A percentile compares a stretch with the other conserved stretches of the same genome.
Conservation (phyloP, 2,888 invertebrate genomes). For the Adelphocoris suturalis region DNA sequence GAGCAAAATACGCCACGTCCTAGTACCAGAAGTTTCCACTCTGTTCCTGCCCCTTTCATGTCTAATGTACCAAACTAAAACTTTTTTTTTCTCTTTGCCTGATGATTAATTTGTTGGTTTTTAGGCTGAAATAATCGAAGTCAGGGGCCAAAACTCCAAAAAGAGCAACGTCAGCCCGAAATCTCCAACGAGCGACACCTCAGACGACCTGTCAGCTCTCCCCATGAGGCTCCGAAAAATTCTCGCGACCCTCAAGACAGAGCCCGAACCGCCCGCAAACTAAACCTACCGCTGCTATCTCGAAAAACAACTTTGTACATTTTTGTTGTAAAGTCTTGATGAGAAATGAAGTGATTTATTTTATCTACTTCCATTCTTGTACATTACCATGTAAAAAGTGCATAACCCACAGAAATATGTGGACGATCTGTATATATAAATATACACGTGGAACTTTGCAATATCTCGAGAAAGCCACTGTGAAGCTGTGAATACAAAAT, state of each 20-base stretch:
- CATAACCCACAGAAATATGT: not conserved
- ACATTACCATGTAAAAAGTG: slow-evolving; percentile 64
- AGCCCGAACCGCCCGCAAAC: slow-evolving; percentile 54
- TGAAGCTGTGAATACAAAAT: slow-evolving; percentile 21
- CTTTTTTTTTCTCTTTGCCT: too few relatives aligned
- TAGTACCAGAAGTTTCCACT: too few relatives aligned
- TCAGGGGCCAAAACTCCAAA: slow-evolving; percentile 63
- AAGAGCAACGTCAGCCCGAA: slow-evolving; percentile 38
- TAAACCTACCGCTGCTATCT: not conserved
- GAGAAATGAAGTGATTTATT: slow-evolving; percentile 29
- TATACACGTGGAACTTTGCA: not conserved
- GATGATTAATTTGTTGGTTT: too few relatives aligned
- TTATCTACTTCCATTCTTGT: slow-evolving; percentile 56
- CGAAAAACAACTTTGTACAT: slow-evolving; percentile 35
- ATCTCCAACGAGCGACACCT: not conserved
- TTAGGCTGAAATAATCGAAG: slow-evolving; percentile 72
- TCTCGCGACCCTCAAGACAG: slow-evolving; percentile 44
- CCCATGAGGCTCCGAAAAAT: slow-evolving; percentile 52
- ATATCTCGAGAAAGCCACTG: slow-evolving; percentile 6
- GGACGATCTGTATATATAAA: not conserved
- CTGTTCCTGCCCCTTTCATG: too few relatives aligned
- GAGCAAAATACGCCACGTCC: too few relatives aligned
- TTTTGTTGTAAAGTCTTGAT: slow-evolving; percentile 49
- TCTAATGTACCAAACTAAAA: too few relatives aligned
- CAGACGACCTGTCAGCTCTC: slow-evolving; percentile 38